phyloP scores from a whole-genome alignment of 2,888 invertebrate genomes.

The Liopterus haemorrhoidalis region DNA sequence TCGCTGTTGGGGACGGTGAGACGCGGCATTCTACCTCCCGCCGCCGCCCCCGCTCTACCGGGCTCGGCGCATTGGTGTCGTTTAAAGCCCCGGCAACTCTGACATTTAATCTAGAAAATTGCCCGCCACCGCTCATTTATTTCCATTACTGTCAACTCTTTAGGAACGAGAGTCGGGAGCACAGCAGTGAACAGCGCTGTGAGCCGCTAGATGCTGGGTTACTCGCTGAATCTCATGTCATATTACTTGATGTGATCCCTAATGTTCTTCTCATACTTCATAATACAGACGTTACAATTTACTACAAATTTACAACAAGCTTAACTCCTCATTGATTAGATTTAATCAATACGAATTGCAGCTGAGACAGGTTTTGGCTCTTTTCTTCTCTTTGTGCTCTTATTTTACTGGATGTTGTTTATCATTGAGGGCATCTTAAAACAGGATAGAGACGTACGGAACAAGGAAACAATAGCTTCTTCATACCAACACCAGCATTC shows the following conservation, averaged over 20 bases:
- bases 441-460: too few species aligned
- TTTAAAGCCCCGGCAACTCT: constrained; percentile 46
- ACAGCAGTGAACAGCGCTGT: constrained; percentile 28
- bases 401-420: too few species aligned
- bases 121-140: constrained; percentile 56
- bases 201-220: constrained; percentile 10
- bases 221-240: constrained; percentile 43
- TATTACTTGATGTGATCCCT: constrained; percentile 42
- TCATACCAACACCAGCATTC: too few species aligned
- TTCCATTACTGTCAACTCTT: constrained; percentile 58
- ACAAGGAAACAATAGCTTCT: too few species aligned
- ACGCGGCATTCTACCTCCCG: constrained; percentile 54
- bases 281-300: too few species aligned
- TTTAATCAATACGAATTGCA: too few species aligned
- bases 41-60: constrained; percentile 45
- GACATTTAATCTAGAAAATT: constrained; percentile 63
- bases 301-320: too few species aligned
- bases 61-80: constrained; percentile 40
- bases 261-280: too few species aligned
- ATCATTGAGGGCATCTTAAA: too few species aligned
- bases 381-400: too few species aligned
- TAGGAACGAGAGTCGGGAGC: constrained; percentile 39
- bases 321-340: too few species aligned
- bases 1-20: constrained; percentile 54
- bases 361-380: too few species aligned